Percentiles rank a stretch among this genome's conserved stretches.
phyloP scores from a whole-genome alignment of 2,113 vertebrate genomes.

The Calonectris borealis region DNA sequence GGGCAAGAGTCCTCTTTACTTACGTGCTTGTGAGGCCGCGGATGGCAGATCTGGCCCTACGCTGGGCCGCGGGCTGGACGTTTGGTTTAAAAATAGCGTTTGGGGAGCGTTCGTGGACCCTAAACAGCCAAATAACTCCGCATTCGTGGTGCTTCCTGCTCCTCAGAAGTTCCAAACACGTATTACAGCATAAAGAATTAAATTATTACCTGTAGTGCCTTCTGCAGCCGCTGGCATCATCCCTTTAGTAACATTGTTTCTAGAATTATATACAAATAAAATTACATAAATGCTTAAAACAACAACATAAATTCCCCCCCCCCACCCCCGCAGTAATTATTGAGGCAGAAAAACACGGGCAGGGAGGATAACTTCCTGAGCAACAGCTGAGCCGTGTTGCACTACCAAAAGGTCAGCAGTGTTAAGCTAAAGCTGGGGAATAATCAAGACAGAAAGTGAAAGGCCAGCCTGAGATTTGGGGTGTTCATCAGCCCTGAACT shows the following conservation, averaged over 20 bases:
- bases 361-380: background rate
- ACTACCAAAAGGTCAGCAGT: background rate
- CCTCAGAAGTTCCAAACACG: background rate
- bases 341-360: background rate
- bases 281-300: background rate
- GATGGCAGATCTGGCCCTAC: rapidly evolving
- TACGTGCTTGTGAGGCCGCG: background rate
- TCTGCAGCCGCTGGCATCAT: background rate
- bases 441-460: background rate
- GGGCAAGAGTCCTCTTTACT: no score
- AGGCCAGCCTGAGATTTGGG: background rate
- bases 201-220: background rate
- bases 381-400: background rate
- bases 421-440: background rate
- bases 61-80: background rate
- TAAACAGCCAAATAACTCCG: rapidly evolving
- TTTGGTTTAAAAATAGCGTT: rapidly evolving
- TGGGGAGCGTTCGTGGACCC: background rate
- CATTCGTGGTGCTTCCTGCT: background rate
- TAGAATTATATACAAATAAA: background rate
- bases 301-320: background rate
- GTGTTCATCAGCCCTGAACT: background rate
- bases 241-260: background rate
- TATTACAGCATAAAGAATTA: background rate
- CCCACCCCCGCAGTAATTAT: rapidly evolving